Percentiles rank a stretch among this genome's conserved stretches.
phyloP scores from a whole-genome alignment of 2,797 vertebrate species.

The Mus caroli region DNA sequence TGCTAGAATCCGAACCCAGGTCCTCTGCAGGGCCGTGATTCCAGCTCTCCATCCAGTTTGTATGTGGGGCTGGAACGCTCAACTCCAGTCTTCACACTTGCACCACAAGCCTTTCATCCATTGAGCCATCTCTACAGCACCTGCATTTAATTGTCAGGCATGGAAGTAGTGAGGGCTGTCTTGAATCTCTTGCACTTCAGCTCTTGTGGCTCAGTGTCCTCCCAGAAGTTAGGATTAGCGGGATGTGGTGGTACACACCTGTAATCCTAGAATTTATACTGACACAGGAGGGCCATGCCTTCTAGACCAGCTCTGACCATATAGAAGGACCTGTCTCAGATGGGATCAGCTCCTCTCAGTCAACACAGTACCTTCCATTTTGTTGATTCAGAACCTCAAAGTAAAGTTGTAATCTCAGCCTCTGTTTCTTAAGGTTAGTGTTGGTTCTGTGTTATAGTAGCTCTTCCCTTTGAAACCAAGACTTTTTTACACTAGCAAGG shows the following conservation, averaged over 20 bases:
- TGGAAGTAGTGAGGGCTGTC: neutral
- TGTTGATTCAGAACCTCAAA: conserved; percentile 35
- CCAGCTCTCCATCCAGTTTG: neutral
- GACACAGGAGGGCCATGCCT: neutral
- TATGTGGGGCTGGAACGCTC: neutral
- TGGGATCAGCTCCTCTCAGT: neutral
- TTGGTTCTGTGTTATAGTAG: neutral
- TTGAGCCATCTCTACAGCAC: neutral
- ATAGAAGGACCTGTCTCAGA: neutral
- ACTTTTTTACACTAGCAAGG: conserved; percentile 18
- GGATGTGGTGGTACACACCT: neutral
- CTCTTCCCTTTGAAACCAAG: conserved; percentile 48
- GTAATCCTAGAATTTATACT: neutral
- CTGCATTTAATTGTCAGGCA: neutral
- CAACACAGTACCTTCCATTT: neutral
- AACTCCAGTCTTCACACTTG: neutral
- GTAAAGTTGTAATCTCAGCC: conserved; percentile 34
- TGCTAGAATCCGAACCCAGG: neutral
- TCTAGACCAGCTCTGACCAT: neutral
- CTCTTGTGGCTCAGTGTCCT: neutral
- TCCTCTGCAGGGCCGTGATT: neutral
- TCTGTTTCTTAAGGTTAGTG: conserved; percentile 20
- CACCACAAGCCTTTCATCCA: neutral
- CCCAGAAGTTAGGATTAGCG: neutral
- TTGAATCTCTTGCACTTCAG: neutral